A percentile compares a stretch with the other conserved stretches of the same genome.
Evolutionary conservation across 2,113 vertebrate genomes (phyloP).

Genomic region (Nothoprocta perdicaria): DNA sequence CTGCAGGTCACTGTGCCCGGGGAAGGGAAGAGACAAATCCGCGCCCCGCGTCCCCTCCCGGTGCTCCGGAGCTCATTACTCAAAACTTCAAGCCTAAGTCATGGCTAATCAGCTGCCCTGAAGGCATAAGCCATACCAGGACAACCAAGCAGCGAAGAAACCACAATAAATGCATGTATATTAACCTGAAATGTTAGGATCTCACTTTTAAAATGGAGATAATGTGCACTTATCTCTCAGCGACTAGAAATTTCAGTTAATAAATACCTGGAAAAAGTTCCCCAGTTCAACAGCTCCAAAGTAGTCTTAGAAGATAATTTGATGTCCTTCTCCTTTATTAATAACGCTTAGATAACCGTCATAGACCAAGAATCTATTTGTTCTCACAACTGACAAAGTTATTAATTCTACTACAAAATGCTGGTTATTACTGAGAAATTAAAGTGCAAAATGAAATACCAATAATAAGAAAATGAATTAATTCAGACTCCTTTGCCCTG

Average conservation of each 20-base stretch:
- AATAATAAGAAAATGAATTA: constrained; percentile 18
- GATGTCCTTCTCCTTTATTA: background rate
- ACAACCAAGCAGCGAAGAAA: constrained; percentile 23
- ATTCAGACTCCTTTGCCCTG: background rate
- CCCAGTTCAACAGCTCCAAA: background rate
- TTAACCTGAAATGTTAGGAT: constrained; percentile 24
- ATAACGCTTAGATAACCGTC: background rate
- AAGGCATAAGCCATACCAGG: background rate
- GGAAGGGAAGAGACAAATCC: constrained; percentile 49
- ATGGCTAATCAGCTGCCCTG: constrained; percentile 28
- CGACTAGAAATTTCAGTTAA: constrained; percentile 12
- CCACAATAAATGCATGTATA: background rate
- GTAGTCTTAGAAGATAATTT: background rate
- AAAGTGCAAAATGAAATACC: background rate
- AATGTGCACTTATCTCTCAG: background rate
- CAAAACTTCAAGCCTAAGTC: constrained; percentile 38
- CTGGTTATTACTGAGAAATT: background rate
- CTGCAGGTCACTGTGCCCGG: background rate
- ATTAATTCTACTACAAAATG: background rate
- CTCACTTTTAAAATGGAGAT: background rate
- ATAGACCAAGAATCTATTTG: background rate
- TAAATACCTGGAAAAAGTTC: constrained; percentile 18
- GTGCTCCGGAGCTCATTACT: constrained; percentile 57
- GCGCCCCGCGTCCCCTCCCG: background rate
- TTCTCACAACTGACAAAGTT: background rate